A percentile compares a stretch with the other conserved stretches of the same genome.
phyloP scores from a whole-genome alignment of 2,113 vertebrate genomes.

The Mus spicilegus region DNA sequence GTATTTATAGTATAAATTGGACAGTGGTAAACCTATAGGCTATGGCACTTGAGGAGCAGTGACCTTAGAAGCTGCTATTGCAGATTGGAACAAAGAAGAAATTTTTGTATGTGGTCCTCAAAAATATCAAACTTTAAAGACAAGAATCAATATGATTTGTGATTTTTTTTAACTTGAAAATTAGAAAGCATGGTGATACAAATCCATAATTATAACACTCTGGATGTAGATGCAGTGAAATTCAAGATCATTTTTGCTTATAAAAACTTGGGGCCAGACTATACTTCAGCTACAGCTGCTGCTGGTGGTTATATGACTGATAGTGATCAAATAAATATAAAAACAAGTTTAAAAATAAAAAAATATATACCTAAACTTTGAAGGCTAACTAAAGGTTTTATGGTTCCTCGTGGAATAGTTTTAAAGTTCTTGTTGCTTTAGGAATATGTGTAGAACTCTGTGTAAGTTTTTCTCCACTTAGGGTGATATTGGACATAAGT shows the following conservation, averaged over 20 bases:
- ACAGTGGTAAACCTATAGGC: neutral
- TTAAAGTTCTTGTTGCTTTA: neutral
- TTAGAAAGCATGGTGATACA: neutral
- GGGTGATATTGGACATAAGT: neutral
- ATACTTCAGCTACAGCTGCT: neutral
- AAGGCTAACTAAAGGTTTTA: neutral
- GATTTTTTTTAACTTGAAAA: neutral
- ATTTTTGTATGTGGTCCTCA: neutral
- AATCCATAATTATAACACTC: neutral
- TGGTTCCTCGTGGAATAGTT: neutral
- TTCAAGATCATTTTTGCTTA: neutral
- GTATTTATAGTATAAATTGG: neutral
- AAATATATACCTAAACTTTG: neutral
- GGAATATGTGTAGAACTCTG: neutral
- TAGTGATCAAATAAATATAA: neutral
- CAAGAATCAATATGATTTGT: neutral
- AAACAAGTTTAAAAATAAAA: neutral
- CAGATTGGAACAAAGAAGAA: neutral
- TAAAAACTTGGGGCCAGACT: neutral
- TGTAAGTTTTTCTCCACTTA: neutral
- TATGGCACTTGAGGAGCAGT: neutral
- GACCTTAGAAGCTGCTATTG: neutral
- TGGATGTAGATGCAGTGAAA: neutral
- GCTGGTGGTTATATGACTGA: neutral
- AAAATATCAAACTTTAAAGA: neutral